phyloP scores from a whole-genome alignment of 2,113 vertebrate genomes.

The Smithornis capensis region DNA sequence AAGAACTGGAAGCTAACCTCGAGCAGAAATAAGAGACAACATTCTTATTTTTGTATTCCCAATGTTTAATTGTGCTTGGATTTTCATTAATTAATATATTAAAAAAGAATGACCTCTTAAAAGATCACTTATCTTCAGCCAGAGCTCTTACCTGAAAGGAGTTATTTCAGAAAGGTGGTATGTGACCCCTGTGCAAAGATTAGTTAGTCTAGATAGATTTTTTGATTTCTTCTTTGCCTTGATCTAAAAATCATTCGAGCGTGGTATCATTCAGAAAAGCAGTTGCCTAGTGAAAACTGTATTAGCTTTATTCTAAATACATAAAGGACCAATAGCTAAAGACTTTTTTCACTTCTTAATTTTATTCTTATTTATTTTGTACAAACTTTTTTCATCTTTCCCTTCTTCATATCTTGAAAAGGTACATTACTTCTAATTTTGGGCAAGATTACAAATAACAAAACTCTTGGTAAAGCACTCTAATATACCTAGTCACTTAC shows the following conservation, averaged over 20 bases:
- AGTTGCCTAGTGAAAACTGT: neutral
- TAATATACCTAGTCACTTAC: slow-evolving; percentile 19
- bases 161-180: neutral
- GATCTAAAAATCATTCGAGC: neutral
- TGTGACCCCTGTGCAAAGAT: neutral
- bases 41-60: neutral
- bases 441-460: neutral
- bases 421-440: neutral
- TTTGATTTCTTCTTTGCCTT: neutral
- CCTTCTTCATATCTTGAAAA: neutral
- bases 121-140: neutral
- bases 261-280: neutral
- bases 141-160: neutral
- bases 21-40: neutral
- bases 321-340: neutral
- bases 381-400: neutral
- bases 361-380: too few species aligned
- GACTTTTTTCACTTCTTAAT: neutral
- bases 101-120: neutral
- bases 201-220: neutral
- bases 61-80: neutral
- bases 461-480: neutral
- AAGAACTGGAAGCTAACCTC: neutral
- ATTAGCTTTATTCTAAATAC: neutral
- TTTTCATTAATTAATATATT: neutral